Percentiles rank a stretch among this genome's conserved stretches.
These are phyloP conservation scores for Psittacula derbiana DNA, from an alignment of 2,797 vertebrate genomes.

Conservation along the genomic window DNA sequence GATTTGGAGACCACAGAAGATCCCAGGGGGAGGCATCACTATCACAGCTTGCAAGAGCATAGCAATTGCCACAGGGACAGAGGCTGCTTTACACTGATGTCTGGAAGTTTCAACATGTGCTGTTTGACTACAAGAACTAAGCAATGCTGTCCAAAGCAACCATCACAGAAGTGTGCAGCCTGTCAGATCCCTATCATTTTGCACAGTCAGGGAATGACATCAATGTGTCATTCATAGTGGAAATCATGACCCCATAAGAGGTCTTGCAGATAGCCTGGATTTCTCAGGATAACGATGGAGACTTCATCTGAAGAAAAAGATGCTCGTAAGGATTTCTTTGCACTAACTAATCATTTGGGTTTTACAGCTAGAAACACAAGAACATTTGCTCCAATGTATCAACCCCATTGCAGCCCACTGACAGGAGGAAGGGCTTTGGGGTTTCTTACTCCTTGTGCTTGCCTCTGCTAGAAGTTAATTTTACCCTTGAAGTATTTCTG, in stretches of 20 bases:
- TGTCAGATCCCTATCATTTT: not conserved
- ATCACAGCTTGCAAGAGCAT: not conserved
- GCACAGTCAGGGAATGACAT: not conserved
- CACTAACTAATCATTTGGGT: not conserved
- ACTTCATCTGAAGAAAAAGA: not conserved
- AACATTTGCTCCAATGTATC: accelerated
- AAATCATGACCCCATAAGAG: not conserved
- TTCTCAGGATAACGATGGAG: not conserved
- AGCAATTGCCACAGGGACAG: not conserved
- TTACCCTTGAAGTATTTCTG: not conserved
- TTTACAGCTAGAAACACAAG: not conserved
- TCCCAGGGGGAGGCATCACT: not conserved
- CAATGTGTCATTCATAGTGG: not conserved
- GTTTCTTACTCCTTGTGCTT: not conserved
- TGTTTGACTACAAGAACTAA: not conserved
- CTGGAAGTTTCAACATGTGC: not conserved
- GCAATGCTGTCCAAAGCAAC: not conserved
- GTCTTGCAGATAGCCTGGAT: not conserved
- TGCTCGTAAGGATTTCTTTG: not conserved
- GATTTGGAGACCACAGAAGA: not conserved
- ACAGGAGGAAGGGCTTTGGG: not conserved
- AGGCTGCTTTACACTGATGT: not conserved
- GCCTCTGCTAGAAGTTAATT: not conserved
- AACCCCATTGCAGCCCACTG: not conserved
- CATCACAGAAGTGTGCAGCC: not conserved